Conservation (phyloP, 1,140 invertebrate species). For the Drosophila grimshawi region DNA sequence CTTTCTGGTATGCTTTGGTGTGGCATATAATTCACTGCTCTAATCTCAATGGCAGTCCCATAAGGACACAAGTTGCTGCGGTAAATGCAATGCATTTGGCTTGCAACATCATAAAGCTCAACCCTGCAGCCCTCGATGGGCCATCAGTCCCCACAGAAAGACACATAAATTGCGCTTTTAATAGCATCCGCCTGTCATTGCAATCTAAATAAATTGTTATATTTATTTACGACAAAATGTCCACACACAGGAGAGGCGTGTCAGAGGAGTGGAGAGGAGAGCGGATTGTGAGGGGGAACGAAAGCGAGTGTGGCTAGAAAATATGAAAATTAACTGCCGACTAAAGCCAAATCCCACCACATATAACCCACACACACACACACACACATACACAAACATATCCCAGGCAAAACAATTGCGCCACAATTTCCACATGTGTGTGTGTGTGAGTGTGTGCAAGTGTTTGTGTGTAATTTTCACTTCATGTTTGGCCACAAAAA, state of each 20-base stretch:
- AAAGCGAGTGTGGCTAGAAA: slow-evolving; percentile 66
- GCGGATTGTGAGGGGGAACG: background rate
- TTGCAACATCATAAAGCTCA: slow-evolving; percentile 53
- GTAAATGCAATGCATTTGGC: slow-evolving; percentile 24
- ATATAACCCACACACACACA: slow-evolving; percentile 37
- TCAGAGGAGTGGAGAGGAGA: too few species aligned
- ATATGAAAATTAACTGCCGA: slow-evolving; percentile 83
- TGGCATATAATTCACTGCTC: slow-evolving; percentile 4
- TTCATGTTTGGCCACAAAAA: slow-evolving; percentile 80
- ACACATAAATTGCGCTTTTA: slow-evolving; percentile 77
- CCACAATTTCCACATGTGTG: slow-evolving; percentile 64
- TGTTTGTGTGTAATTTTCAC: slow-evolving; percentile 75
- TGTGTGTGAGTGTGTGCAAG: slow-evolving; percentile 22
- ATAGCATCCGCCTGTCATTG: slow-evolving; percentile 82
- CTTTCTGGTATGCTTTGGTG: background rate
- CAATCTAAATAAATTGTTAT: slow-evolving; percentile 84
- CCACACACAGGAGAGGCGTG: slow-evolving; percentile 21
- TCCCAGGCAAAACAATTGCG: slow-evolving; percentile 69
- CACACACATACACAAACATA: slow-evolving; percentile 1
- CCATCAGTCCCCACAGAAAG: slow-evolving; percentile 45
- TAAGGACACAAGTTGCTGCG: slow-evolving; percentile 10
- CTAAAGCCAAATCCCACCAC: slow-evolving; percentile 74
- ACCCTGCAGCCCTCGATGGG: slow-evolving; percentile 25
- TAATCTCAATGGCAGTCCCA: slow-evolving; percentile 1
- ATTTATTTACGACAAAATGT: slow-evolving; percentile 83